These are phyloP conservation scores for Pomatostomus ruficeps DNA, from an alignment of 2,113 vertebrate species.

Conservation along the genomic window DNA sequence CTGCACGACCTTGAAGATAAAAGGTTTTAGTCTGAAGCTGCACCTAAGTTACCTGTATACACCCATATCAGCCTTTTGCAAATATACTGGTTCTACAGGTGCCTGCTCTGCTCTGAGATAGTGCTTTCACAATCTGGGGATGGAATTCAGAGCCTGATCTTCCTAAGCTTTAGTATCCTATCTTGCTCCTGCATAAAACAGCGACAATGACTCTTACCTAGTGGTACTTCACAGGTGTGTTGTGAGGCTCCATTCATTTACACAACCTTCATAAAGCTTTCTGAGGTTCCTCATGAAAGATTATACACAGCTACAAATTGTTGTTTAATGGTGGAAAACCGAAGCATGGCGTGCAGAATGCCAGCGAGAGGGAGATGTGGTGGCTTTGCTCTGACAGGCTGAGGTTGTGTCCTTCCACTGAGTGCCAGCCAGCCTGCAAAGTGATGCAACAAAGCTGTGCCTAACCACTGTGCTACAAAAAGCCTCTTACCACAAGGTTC, in stretches of 20 bases:
- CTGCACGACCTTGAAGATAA: neutral
- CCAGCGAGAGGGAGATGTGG: neutral
- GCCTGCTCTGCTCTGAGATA: neutral
- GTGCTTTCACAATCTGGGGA: neutral
- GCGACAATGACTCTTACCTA: neutral
- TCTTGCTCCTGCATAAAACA: neutral
- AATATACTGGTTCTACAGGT: neutral
- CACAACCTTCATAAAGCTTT: conserved; percentile 1
- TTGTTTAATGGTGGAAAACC: neutral
- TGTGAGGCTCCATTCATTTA: neutral
- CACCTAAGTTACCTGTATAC: neutral
- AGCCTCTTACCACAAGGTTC: neutral
- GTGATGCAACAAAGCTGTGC: neutral
- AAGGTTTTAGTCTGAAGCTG: neutral
- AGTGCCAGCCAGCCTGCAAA: neutral
- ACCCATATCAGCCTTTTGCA: neutral
- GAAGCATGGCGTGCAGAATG: neutral
- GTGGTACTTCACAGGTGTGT: neutral
- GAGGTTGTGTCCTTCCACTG: neutral
- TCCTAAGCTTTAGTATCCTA: neutral
- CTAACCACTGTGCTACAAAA: neutral
- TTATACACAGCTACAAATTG: neutral
- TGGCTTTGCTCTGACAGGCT: neutral
- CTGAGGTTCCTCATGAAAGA: conserved; percentile 12
- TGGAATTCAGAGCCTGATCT: neutral